Evolutionary conservation across 1,140 invertebrate species (phyloP), one percentile per base, ranked within the genome.

Genomic region (Caenorhabditis briggsae): DNA sequence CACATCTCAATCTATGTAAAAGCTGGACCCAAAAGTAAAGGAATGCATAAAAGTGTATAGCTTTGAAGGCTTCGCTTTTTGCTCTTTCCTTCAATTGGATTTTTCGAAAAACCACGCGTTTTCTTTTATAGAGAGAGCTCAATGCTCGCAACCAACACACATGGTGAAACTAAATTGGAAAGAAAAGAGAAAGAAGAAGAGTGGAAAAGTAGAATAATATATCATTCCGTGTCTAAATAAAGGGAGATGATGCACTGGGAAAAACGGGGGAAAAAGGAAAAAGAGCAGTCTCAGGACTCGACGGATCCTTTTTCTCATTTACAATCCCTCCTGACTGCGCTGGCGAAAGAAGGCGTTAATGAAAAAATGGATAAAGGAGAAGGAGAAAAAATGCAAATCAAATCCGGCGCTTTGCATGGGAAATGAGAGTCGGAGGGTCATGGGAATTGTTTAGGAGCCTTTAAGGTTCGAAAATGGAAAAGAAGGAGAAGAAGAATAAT

Each of bases 21-120:
- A 33, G 82, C 12, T 50, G 74, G n/a, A 20, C 6, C 5, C 14
- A 53, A 53, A 53, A 53, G 16, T 53, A 53, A 53, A 53, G 50
- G 50, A 53, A 53, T 16, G 50, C 12, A 53, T 53, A 53, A 53
- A 14, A 23, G 56, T 8, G 8, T 23, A n/a, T 18, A 9, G 33
- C 33, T 5, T 46, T 43, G 65, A 48, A 46, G n/a, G n/a, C 43
- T 78, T 20, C 70, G 25, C 58, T 33, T 61, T 61, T 61, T 83
- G 55, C 82, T 83, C 82, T 83, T 61, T 83, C 48, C 82, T 83
- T 20, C 82, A 59, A 58, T 61, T 83, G 55, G 58, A 61, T 59
- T 83, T 43, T 43, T 33, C 33, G 9, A 50, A 55, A 53, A 53
- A 53, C 33, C 33, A 33, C 33, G 33, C 33, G 33, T 33, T 33